These are phyloP conservation scores for Cephalopachus bancanus DNA, from an alignment of 2,797 vertebrate species.

Conservation along the genomic window DNA sequence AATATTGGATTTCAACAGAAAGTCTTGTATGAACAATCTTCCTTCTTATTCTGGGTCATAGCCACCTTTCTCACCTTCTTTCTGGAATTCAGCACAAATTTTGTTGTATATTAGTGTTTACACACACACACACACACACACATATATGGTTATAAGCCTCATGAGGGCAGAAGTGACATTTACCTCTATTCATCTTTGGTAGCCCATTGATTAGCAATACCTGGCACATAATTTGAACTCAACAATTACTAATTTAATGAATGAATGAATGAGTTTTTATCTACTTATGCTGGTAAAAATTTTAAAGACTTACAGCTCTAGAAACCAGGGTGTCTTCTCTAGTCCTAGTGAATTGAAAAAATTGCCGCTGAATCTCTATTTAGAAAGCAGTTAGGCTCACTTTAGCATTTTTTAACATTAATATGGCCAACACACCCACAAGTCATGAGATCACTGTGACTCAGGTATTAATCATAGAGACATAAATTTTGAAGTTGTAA, in stretches of 20 bases:
- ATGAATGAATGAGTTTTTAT: not conserved
- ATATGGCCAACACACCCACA: not conserved
- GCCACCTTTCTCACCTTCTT: not conserved
- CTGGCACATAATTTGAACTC: not conserved
- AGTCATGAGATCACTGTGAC: not conserved
- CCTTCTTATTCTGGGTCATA: not conserved
- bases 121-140: not conserved
- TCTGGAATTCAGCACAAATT: not conserved
- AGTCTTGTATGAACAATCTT: not conserved
- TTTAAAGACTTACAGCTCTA: not conserved
- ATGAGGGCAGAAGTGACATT: not conserved
- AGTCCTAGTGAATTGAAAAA: not conserved
- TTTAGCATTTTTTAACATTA: constrained; percentile 14
- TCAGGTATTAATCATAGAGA: constrained; percentile 19
- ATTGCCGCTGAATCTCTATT: not conserved
- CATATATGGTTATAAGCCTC: not conserved
- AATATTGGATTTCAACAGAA: not conserved
- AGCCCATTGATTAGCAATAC: not conserved
- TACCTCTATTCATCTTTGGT: not conserved
- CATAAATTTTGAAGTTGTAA: not conserved
- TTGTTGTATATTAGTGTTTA: not conserved
- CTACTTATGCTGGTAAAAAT: not conserved
- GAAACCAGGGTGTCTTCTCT: not conserved
- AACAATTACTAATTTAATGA: not conserved
- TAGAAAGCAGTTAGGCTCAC: not conserved